These are phyloP conservation scores for Mirounga angustirostris DNA, from an alignment of 2,113 vertebrate genomes.

Conservation along the genomic window DNA sequence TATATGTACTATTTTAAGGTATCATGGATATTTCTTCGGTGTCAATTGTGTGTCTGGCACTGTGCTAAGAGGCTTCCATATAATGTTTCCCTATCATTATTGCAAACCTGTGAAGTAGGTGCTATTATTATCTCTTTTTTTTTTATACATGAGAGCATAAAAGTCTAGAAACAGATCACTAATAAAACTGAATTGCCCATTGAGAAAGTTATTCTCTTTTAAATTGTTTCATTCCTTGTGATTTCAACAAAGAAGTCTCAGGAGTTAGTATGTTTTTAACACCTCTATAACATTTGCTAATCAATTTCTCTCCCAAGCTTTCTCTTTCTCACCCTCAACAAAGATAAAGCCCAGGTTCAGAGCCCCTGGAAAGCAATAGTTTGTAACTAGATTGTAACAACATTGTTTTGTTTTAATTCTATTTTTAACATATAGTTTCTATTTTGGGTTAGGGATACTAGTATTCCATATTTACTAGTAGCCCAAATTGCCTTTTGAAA, in stretches of 20 bases:
- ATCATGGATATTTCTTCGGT: not conserved
- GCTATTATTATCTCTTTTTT: not conserved
- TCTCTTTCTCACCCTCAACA: not conserved
- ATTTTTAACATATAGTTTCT: slow-evolving; percentile 15
- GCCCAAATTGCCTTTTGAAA: not conserved
- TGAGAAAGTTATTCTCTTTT: not conserved
- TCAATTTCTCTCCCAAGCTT: not conserved
- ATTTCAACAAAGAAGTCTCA: not conserved
- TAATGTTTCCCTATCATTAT: not conserved
- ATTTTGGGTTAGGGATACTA: not conserved
- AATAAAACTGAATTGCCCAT: not conserved
- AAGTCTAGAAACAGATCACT: not conserved
- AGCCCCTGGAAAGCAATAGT: not conserved
- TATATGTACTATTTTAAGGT: not conserved
- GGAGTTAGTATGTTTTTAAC: not conserved
- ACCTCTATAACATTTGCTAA: not conserved
- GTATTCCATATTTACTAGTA: not conserved
- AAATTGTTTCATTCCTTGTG: not conserved
- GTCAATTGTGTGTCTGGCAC: not conserved
- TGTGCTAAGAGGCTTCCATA: not conserved
- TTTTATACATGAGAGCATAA: not conserved
- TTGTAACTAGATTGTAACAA: not conserved
- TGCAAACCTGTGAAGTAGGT: not conserved
- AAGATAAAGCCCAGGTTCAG: not conserved
- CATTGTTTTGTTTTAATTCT: not conserved